phyloP scores from a whole-genome alignment of 2,888 invertebrate species.

The Anticlea derivata region DNA sequence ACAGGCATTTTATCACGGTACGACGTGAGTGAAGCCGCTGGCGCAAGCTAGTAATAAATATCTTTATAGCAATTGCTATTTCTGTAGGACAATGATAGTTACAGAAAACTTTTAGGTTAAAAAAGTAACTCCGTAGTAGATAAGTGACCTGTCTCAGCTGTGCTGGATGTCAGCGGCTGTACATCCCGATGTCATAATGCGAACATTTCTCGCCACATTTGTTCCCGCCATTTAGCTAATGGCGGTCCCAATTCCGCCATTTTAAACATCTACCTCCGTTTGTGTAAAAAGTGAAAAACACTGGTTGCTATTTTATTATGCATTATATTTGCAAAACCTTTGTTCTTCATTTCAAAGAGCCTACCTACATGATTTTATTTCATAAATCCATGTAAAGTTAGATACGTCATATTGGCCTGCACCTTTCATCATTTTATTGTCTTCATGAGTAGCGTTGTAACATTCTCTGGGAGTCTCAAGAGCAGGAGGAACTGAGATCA shows the following conservation, averaged over 20 bases:
- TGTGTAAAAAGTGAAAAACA: slow-evolving; percentile 3
- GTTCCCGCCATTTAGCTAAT: slow-evolving; percentile 6
- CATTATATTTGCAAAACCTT: background rate
- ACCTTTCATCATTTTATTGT: background rate
- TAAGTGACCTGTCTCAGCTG: background rate
- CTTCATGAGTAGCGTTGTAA: background rate
- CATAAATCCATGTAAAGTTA: too few species aligned
- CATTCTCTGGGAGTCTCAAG: too few species aligned
- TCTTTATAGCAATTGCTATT: too few species aligned
- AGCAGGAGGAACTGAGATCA: too few species aligned
- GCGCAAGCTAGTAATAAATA: too few species aligned
- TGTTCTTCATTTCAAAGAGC: background rate
- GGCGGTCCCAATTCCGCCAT: background rate
- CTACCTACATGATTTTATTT: too few species aligned
- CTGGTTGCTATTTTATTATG: background rate
- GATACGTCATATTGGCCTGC: too few species aligned
- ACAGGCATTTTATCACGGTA: too few species aligned
- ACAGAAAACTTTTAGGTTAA: too few species aligned
- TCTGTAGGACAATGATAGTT: too few species aligned
- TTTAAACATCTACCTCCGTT: slow-evolving; percentile 1
- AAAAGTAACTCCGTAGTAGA: too few species aligned
- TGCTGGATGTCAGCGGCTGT: background rate
- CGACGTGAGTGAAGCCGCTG: too few species aligned
- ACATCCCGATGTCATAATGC: background rate
- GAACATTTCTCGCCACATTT: slow-evolving; percentile 8